Percentiles rank a stretch among this genome's conserved stretches.
phyloP scores from a whole-genome alignment of 35 echinoderm and acorn worm species.

The Apostichopus californicus region DNA sequence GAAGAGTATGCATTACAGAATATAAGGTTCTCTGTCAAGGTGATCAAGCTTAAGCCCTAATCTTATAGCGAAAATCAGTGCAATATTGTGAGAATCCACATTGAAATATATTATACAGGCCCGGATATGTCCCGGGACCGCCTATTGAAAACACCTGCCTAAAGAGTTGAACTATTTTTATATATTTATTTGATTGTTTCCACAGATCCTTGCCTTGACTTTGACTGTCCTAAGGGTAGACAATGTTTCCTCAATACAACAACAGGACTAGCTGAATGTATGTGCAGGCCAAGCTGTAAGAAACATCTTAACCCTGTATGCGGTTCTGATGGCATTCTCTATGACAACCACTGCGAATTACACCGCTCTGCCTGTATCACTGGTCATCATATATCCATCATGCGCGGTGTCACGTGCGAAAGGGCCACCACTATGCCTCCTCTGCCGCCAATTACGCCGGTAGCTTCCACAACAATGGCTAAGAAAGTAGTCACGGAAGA shows the following conservation, averaged over 20 bases:
- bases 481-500: neutral
- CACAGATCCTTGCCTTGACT: slow-evolving; percentile 63
- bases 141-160: too few relatives aligned
- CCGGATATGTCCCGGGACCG: too few relatives aligned
- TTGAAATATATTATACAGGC: too few relatives aligned
- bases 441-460: slow-evolving; percentile 22
- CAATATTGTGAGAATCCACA: too few relatives aligned
- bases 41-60: too few relatives aligned
- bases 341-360: slow-evolving; percentile 94
- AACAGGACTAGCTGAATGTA: slow-evolving; percentile 65
- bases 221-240: slow-evolving; percentile 75
- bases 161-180: neutral
- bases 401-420: slow-evolving; percentile 55
- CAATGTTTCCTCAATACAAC: slow-evolving; percentile 72
- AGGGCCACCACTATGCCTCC: slow-evolving; percentile 35
- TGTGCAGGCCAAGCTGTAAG: slow-evolving; percentile 68
- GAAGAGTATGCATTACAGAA: too few relatives aligned
- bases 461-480: neutral
- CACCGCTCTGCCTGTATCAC: slow-evolving; percentile 81
- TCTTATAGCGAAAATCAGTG: too few relatives aligned
- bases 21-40: too few relatives aligned
- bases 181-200: neutral
- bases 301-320: slow-evolving; percentile 78
- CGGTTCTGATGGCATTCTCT: slow-evolving; percentile 84
- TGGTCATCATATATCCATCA: slow-evolving; percentile 60